These are phyloP conservation scores for Myxocyprinus asiaticus DNA, from an alignment of 2,113 vertebrate genomes.

Conservation along the genomic window DNA sequence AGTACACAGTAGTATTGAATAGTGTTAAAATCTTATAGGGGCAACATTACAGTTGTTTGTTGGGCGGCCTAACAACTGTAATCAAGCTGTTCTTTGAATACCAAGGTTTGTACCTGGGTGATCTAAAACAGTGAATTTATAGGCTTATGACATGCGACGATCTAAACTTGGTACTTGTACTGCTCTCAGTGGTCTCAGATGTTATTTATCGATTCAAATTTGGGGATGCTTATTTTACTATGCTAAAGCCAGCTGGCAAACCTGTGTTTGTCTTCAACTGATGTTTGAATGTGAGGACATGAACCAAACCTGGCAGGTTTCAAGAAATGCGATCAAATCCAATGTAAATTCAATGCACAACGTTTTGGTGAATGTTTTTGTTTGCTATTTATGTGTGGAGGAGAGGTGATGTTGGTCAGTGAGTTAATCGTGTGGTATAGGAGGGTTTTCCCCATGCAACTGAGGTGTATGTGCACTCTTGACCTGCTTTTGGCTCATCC, in stretches of 20 bases:
- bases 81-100: no score
- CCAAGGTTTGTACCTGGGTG: no score
- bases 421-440: neutral
- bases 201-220: neutral
- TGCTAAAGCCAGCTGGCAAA: neutral
- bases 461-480: neutral
- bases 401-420: neutral
- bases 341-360: neutral
- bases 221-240: neutral
- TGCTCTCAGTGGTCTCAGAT: no score
- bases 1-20: no score
- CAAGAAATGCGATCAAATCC: neutral
- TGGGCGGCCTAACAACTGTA: no score
- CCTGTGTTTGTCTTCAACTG: neutral
- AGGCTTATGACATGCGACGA: no score
- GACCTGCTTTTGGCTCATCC: neutral
- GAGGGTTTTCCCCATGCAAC: neutral
- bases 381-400: neutral
- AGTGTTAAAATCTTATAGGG: no score
- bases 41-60: no score
- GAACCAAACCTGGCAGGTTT: neutral
- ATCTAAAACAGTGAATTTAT: no score
- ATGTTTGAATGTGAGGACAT: neutral
- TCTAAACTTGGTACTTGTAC: no score
- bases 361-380: neutral